Conservation (phyloP, 2,888 invertebrate species). For the Phengaris alcon region DNA sequence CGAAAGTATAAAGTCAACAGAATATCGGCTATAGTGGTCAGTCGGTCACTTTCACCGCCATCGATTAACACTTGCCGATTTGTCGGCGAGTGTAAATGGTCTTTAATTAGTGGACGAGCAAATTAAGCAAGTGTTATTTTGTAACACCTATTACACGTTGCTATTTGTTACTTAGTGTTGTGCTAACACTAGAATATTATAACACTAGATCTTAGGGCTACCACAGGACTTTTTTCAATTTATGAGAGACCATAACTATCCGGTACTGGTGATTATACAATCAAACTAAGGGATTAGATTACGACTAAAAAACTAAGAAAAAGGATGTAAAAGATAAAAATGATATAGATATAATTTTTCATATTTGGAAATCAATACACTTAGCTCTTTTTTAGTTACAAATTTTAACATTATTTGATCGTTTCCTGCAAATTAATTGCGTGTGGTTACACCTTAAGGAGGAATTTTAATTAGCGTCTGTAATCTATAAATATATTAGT, state of each 20-base stretch:
- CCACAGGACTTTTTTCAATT: too few relatives aligned
- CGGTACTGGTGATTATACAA: not conserved
- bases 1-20: slow-evolving; percentile 77
- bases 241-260: not conserved
- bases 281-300: too few relatives aligned
- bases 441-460: not conserved
- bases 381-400: too few relatives aligned
- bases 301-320: not conserved
- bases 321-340: not conserved
- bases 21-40: slow-evolving; percentile 75
- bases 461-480: slow-evolving; percentile 30
- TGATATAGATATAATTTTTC: too few relatives aligned
- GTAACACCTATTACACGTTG: slow-evolving; percentile 2
- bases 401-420: not conserved
- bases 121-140: not conserved
- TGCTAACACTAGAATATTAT: not conserved
- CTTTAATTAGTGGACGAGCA: slow-evolving; percentile 19
- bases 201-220: too few relatives aligned
- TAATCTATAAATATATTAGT: slow-evolving; percentile 4
- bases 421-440: not conserved
- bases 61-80: slow-evolving; percentile 57
- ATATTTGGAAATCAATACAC: too few relatives aligned
- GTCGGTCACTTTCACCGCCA: slow-evolving; percentile 77
- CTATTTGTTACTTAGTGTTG: not conserved
- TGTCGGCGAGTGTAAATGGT: slow-evolving; percentile 52